A percentile compares a stretch with the other conserved stretches of the same genome.
Evolutionary conservation across 2,113 vertebrate species (phyloP).

Genomic region (Alces alces): DNA sequence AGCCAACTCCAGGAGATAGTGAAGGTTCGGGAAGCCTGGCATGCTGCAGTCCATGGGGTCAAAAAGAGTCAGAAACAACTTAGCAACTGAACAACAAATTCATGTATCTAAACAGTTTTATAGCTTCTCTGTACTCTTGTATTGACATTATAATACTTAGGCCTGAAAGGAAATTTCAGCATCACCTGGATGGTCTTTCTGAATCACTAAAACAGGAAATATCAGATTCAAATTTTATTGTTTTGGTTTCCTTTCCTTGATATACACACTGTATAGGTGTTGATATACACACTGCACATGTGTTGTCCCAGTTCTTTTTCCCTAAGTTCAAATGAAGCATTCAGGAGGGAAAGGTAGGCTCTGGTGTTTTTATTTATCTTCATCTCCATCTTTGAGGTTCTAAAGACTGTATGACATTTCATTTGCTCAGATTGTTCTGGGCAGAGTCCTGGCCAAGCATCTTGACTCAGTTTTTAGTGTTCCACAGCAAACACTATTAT

Average conservation of each 20-base stretch:
- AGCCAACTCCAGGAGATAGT: not conserved
- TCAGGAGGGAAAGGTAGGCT: not conserved
- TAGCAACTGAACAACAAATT: not conserved
- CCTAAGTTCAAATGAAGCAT: not conserved
- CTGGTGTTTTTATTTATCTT: not conserved
- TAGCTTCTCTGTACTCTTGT: not conserved
- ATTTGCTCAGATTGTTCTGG: not conserved
- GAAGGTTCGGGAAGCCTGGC: not conserved
- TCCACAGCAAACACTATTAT: not conserved
- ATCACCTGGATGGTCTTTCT: not conserved
- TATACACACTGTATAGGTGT: not conserved
- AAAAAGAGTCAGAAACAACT: not conserved
- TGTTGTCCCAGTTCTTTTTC: not conserved
- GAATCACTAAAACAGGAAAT: not conserved
- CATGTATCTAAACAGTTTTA: not conserved
- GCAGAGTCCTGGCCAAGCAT: not conserved
- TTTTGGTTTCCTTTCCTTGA: not conserved
- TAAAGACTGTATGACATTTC: not conserved
- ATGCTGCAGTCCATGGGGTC: not conserved
- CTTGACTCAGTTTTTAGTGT: not conserved
- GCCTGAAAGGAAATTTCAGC: not conserved
- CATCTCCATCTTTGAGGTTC: not conserved
- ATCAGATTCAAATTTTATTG: not conserved
- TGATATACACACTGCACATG: not conserved
- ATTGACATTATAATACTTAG: not conserved